Conservation (phyloP, 92 coral and sea anemone species). For the Meandrina meandrites region DNA sequence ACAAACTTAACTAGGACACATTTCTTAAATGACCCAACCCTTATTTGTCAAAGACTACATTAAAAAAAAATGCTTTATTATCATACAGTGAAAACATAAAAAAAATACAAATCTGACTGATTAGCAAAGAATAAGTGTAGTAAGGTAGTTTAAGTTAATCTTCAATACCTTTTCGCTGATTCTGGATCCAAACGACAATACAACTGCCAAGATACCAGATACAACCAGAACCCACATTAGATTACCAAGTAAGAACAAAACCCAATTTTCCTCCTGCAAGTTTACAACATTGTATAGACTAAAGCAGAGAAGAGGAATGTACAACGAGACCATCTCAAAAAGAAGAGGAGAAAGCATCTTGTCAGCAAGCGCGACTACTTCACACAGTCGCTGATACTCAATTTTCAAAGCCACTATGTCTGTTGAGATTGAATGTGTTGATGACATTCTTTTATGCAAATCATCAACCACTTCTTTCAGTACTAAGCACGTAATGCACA, state of each 20-base stretch:
- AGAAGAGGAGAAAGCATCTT: slow-evolving; percentile 12
- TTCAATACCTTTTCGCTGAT: slow-evolving; percentile 17
- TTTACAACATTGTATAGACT: background rate
- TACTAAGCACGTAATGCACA: background rate
- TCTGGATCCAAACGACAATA: background rate
- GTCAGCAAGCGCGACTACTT: slow-evolving; percentile 5
- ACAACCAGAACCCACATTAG: background rate
- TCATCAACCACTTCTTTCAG: background rate
- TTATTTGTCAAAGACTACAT: no score
- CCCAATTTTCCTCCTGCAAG: background rate
- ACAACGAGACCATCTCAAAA: slow-evolving; percentile 1
- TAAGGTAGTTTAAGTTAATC: no score
- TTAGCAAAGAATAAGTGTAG: no score
- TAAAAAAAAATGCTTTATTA: no score
- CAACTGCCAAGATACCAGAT: background rate
- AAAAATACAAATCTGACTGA: background rate
- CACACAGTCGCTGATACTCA: slow-evolving; percentile 4
- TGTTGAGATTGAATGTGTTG: background rate
- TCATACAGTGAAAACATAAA: background rate
- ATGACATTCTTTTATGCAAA: background rate
- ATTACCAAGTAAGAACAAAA: background rate
- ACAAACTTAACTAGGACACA: background rate
- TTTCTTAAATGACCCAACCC: background rate
- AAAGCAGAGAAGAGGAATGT: slow-evolving; percentile 13
- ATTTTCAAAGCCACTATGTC: background rate